Conservation (phyloP, 2,797 vertebrate genomes). For the Takifugu rubripes region DNA sequence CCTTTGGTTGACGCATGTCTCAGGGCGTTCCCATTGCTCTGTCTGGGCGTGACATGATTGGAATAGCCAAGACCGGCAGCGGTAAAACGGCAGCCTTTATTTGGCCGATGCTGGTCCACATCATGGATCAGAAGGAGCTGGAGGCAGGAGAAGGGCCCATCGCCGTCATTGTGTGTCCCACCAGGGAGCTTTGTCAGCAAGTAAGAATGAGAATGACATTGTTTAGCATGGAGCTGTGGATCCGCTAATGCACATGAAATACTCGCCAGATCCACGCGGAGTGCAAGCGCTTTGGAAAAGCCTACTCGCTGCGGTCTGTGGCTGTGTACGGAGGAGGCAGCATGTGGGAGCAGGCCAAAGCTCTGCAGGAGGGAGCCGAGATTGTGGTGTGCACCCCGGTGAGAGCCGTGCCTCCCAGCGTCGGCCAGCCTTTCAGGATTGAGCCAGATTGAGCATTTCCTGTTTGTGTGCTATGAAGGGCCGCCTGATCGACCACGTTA, state of each 20-base stretch:
- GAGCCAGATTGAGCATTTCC: background rate
- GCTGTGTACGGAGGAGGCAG: slow-evolving; percentile 98
- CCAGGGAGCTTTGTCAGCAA: slow-evolving; percentile 97
- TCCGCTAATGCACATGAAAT: slow-evolving; percentile 5
- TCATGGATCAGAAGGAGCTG: slow-evolving; percentile 98
- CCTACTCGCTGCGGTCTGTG: slow-evolving; percentile 93
- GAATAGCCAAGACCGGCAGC: slow-evolving; percentile 97
- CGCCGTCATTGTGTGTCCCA: slow-evolving; percentile 93
- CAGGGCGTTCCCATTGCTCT: slow-evolving; percentile 96
- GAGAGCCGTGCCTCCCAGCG: slow-evolving; percentile 53
- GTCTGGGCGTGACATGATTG: slow-evolving; percentile 97
- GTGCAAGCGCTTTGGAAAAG: slow-evolving; percentile 98
- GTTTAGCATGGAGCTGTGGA: background rate
- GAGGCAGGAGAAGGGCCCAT: slow-evolving; percentile 94
- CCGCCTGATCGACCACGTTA: slow-evolving; percentile 97
- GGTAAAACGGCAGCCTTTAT: slow-evolving; percentile 98
- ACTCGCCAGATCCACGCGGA: slow-evolving; percentile 87
- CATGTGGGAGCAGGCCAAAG: slow-evolving; percentile 99
- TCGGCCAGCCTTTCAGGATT: background rate
- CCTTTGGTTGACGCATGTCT: background rate
- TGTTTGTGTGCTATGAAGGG: slow-evolving; percentile 71
- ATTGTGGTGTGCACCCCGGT: slow-evolving; percentile 99
- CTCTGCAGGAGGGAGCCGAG: slow-evolving; percentile 96
- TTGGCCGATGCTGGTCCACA: slow-evolving; percentile 98
- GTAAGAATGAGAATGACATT: slow-evolving; percentile 53